A percentile compares a stretch with the other conserved stretches of the same genome.
Conservation (phyloP, 2,888 invertebrate genomes). For the Caenorhabditis becei region DNA sequence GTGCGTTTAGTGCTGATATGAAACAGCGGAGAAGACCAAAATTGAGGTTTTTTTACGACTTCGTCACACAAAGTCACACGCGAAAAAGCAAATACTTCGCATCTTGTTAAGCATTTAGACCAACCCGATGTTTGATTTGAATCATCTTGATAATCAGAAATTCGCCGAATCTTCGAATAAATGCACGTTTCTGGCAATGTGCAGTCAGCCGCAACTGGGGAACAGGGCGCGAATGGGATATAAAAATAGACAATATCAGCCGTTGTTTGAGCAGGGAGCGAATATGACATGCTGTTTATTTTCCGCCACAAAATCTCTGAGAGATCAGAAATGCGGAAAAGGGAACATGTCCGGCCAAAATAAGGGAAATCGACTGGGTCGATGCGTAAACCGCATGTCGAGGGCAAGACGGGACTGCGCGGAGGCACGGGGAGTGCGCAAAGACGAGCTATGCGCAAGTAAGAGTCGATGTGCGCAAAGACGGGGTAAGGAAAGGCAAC, state of each 20-base stretch:
- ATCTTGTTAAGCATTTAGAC: slow-evolving; percentile 16
- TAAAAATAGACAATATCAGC: slow-evolving; percentile 41
- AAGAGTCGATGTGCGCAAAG: background rate
- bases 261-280: slow-evolving; percentile 18
- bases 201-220: background rate
- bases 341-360: background rate
- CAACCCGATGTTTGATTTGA: slow-evolving; percentile 55
- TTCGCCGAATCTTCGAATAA: background rate
- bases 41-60: slow-evolving; percentile 42
- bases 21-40: background rate
- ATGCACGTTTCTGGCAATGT: background rate
- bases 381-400: background rate
- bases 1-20: slow-evolving; percentile 3
- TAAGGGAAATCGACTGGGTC: slow-evolving; percentile 1
- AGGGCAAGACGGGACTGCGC: background rate
- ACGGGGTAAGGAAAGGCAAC: background rate
- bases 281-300: slow-evolving; percentile 47
- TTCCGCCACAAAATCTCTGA: slow-evolving; percentile 25
- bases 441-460: slow-evolving; percentile 22
- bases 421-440: slow-evolving; percentile 14
- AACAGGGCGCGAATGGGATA: background rate
- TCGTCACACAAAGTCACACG: slow-evolving; percentile 18
- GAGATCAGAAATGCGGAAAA: slow-evolving; percentile 15
- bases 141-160: slow-evolving; percentile 34
- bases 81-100: slow-evolving; percentile 22